Evolutionary conservation across 2,797 vertebrate species (phyloP), one percentile per base, ranked within the genome.

Genomic region (Rhinella marina): DNA sequence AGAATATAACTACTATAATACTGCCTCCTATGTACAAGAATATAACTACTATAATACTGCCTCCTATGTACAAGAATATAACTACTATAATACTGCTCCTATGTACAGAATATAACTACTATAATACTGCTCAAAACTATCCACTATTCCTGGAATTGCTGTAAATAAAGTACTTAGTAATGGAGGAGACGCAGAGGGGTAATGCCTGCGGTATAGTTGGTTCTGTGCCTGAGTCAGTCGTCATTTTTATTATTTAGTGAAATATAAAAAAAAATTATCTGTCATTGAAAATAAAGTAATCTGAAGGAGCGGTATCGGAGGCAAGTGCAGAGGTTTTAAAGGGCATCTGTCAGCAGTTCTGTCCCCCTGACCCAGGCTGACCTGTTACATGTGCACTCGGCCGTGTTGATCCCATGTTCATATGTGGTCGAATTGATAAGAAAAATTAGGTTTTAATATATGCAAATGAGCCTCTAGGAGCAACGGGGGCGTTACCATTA

Each of bases 61-160:
- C 27, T 4, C 66, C 66, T 70, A 70, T 70, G 14, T 70, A 70
- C 66, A 70, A 70, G 66, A 70, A 70, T 70, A 70, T 70, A 70
- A 70, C 66, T 70, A 32, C 66, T 70, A 70, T 70, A 70, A 70
- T 70, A 70, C 66, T 70, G 66, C 66, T 8, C 66, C 66, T 70
- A 70, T 70, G 5, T 70, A 70, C 66, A 70, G 66, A 70, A 70
- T 70, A 70, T 70, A 70, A 70, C 66, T 70, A 70, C 66, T 70
- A 70, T 70, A 70, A 29, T 70, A 70, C 66, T 70, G 25, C 25
- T 64, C 1, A 3, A 25, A 64, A 10, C 52, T 54, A 12, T 54
- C 59, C 21, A 21, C 21, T 23, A 62, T 4, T 16, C 16, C 17
- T 62, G 8, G 13, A 23, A 8, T 9, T 62, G 21, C 21, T n/a